Evolutionary conservation across 2,797 vertebrate species (phyloP), one percentile per base, ranked within the genome.

Genomic region (Schizopygopsis malacanthus): DNA sequence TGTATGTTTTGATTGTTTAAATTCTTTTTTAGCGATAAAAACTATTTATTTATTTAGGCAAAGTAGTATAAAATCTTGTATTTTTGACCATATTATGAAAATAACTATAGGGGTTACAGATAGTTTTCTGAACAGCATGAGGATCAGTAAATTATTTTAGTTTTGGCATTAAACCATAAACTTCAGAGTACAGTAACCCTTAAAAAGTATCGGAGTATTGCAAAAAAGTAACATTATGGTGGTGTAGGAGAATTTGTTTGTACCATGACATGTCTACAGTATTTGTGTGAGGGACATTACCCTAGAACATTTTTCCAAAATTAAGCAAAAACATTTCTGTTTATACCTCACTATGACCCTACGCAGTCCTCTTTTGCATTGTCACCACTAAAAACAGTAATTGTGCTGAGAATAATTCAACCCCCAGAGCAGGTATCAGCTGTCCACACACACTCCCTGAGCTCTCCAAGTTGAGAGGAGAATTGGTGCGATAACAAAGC

Each of bases 401-500:
- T 28, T 41, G 79, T 39, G 18, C 41, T 45, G 79, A 67, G 56
- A 82, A 79, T 52, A 76, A 79, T 54, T 70, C 20, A 41, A 75
- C 73, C 43, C 56, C 45, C 75, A 65, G 37, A 82, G 75, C 73
- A 83, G 65, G 73, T 85, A 88, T 88, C 84, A 76, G 61, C 84
- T 56, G 20, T 83, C 39, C 61, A 9, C 84, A 88, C 81, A 70
- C 87, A 52, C 63, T 73, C 59, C 18, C 81, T 61, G 39, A 82
- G 84, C 84, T 86, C 81, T 84, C 47, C 50, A 72, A 86, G 77
- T 81, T 70, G 52, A 79, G 78, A 52, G 61, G 79, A 72, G 82
- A 83, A 81, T 81, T 73, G 63, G 43, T 65, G 56, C 15, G 81
- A 88, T 88, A 86, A 85, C 71, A 83, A 83, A 76, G 70, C 39